Conservation (phyloP, 1,140 invertebrate species). For the Zaprionus nigranus region DNA sequence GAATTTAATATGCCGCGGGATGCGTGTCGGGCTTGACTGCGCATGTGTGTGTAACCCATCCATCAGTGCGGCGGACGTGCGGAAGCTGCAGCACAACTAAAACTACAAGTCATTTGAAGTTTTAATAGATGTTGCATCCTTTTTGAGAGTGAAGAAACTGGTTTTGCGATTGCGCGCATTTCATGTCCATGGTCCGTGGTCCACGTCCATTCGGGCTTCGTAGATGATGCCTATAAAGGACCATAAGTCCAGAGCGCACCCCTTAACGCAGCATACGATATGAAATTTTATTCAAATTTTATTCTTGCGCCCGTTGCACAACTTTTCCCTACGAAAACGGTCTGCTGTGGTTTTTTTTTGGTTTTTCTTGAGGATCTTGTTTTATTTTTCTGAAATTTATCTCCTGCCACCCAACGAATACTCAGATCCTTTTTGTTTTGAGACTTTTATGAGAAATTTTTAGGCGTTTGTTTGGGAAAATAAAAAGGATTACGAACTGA, state of each 20-base stretch:
- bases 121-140: conserved; percentile 80
- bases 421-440: conserved; percentile 39
- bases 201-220: conserved; percentile 1
- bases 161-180: conserved; percentile 49
- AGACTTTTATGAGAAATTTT: conserved; percentile 40
- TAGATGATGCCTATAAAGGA: neutral
- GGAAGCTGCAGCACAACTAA: conserved; percentile 63
- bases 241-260: conserved; percentile 43
- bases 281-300: conserved; percentile 67
- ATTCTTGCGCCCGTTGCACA: conserved; percentile 25
- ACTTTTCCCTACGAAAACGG: conserved; percentile 52
- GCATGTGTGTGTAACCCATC: conserved; percentile 56
- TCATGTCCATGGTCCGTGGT: conserved; percentile 19
- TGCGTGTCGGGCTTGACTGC: conserved; percentile 22
- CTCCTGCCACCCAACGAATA: conserved; percentile 57
- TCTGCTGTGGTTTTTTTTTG: conserved; percentile 23
- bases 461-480: conserved; percentile 42
- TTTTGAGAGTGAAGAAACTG: conserved; percentile 62
- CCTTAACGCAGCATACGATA: conserved; percentile 30
- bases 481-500: conserved; percentile 31
- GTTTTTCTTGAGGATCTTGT: conserved; percentile 33
- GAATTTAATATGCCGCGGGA: conserved; percentile 69
- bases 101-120: conserved; percentile 80
- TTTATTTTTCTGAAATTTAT: conserved; percentile 67
- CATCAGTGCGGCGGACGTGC: conserved; percentile 51